A percentile compares a stretch with the other conserved stretches of the same genome.
Evolutionary conservation across 2,888 invertebrate genomes (phyloP).

Genomic region (Drepanosiphum platanoidis): DNA sequence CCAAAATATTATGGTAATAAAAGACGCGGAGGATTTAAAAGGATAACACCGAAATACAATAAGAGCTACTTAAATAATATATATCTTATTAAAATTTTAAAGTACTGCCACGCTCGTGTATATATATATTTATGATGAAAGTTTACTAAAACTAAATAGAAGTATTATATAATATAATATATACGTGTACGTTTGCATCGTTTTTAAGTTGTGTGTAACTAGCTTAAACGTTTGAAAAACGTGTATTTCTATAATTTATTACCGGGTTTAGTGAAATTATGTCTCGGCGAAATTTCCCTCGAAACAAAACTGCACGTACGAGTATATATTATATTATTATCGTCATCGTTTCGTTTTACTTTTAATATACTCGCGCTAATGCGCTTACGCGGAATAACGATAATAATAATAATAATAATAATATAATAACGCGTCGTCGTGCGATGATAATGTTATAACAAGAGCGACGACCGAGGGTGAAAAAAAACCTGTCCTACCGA

Average conservation of each 20-base stretch:
- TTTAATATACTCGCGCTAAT: background rate
- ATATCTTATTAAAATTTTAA: constrained; percentile 34
- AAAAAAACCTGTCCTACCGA: too few species aligned
- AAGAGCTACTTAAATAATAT: constrained; percentile 32
- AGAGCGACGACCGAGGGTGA: too few species aligned
- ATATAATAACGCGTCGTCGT: too few species aligned
- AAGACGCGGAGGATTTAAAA: constrained; percentile 26
- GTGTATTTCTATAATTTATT: background rate
- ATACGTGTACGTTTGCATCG: background rate
- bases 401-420: too few species aligned
- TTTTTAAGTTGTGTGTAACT: background rate
- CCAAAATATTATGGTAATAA: constrained; percentile 22
- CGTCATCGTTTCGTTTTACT: too few species aligned
- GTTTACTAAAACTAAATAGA: constrained; percentile 12
- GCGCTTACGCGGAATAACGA: background rate
- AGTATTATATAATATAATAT: too few species aligned
- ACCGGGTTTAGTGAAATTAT: background rate
- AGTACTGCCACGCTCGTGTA: too few species aligned
- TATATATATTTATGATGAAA: constrained; percentile 38
- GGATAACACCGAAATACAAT: constrained; percentile 26
- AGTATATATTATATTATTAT: too few species aligned
- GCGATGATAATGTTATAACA: too few species aligned
- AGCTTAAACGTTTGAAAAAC: background rate
- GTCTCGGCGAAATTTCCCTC: too few species aligned
- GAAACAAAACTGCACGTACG: background rate